These are phyloP conservation scores for Margaritifera margaritifera DNA, from an alignment of 2,888 invertebrate genomes.

Conservation along the genomic window DNA sequence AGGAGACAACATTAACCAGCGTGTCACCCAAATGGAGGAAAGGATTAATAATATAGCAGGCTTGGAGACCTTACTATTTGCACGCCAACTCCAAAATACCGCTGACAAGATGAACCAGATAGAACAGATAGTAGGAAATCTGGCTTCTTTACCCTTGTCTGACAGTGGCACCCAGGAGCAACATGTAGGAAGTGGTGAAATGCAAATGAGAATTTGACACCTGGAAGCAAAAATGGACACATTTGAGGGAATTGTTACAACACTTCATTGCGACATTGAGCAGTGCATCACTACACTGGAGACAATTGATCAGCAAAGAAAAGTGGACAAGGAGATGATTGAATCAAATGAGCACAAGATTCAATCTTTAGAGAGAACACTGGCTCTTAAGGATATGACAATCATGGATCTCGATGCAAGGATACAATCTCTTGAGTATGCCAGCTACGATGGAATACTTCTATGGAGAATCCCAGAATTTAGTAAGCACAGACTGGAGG, in stretches of 20 bases:
- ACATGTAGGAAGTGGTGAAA: not conserved
- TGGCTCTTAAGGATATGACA: constrained; percentile 48
- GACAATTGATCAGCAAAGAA: constrained; percentile 36
- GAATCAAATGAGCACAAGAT: constrained; percentile 41
- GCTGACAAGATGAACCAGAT: too few species aligned
- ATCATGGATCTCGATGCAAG: constrained; percentile 57
- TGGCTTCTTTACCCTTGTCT: too few species aligned
- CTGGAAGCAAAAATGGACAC: constrained; percentile 46
- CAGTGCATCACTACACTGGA: constrained; percentile 53
- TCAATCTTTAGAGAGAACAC: constrained; percentile 33
- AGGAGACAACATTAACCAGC: too few species aligned
- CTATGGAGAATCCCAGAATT: constrained; percentile 69
- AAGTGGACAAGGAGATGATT: constrained; percentile 22
- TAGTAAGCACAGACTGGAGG: constrained; percentile 59
- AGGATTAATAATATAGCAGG: too few species aligned
- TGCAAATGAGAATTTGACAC: constrained; percentile 23
- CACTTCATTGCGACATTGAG: constrained; percentile 61
- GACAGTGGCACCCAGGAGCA: too few species aligned
- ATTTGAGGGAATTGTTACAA: constrained; percentile 52
- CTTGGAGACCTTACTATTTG: too few species aligned
- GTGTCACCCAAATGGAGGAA: too few species aligned
- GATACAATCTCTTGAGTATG: constrained; percentile 54
- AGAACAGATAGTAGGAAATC: too few species aligned
- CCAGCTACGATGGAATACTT: constrained; percentile 66
- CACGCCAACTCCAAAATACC: too few species aligned